Conservation (phyloP, 2,888 invertebrate species). For the Calliphora vomitoria region DNA sequence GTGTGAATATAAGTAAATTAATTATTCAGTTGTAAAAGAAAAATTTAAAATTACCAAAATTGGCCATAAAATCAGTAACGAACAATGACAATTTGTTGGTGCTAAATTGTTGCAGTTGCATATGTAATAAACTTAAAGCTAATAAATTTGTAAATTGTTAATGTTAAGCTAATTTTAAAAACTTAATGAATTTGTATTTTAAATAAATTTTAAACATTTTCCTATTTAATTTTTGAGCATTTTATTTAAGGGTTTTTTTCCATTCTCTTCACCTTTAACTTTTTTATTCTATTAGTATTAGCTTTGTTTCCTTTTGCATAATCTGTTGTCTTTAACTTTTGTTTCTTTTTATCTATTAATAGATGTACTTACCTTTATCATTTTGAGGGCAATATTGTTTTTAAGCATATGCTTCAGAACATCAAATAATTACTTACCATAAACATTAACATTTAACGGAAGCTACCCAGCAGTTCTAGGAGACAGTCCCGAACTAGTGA, state of each 20-base stretch:
- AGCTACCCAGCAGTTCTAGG: too few relatives aligned
- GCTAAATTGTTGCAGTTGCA: not conserved
- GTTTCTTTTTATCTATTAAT: not conserved
- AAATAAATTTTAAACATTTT: too few relatives aligned
- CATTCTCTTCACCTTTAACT: not conserved
- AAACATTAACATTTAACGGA: too few relatives aligned
- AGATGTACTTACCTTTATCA: too few relatives aligned
- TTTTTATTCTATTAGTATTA: not conserved
- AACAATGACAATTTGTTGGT: not conserved
- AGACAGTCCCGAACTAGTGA: too few relatives aligned
- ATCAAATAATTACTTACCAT: too few relatives aligned
- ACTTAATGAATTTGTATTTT: not conserved
- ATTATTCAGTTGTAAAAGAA: not conserved
- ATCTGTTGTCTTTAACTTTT: not conserved
- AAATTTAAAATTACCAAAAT: constrained; percentile 11
- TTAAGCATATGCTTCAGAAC: too few relatives aligned
- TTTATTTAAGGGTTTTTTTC: not conserved
- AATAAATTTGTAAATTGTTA: not conserved
- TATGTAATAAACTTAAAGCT: not conserved
- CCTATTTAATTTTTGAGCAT: not conserved
- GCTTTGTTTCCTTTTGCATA: not conserved
- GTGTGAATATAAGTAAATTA: too few relatives aligned
- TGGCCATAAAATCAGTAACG: constrained; percentile 27
- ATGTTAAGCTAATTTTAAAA: not conserved
- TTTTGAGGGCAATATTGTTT: too few relatives aligned